Percentiles rank a stretch among this genome's conserved stretches.
Evolutionary conservation across 2,888 invertebrate species (phyloP).

Genomic region (Acanthosepion pharaonis): DNA sequence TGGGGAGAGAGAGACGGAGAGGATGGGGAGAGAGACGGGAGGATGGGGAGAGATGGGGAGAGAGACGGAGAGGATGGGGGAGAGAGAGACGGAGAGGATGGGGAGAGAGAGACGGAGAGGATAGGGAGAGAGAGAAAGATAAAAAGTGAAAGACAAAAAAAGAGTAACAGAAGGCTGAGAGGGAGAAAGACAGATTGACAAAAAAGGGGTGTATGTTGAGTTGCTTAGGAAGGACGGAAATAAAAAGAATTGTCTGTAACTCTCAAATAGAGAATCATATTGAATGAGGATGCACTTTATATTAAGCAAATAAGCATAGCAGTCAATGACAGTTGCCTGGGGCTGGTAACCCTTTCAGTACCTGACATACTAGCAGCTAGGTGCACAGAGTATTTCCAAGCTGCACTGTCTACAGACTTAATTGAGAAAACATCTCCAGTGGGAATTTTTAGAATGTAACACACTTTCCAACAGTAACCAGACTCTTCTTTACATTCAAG

Average conservation of each 20-base stretch:
- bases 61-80: no score
- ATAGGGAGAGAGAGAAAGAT: no score
- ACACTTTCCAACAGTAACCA: neutral
- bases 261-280: neutral
- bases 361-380: neutral
- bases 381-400: neutral
- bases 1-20: neutral
- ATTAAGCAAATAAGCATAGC: constrained; percentile 17
- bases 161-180: neutral
- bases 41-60: neutral
- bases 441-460: neutral
- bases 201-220: no score
- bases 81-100: no score
- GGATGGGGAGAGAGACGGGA: neutral
- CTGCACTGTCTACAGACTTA: neutral
- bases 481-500: neutral
- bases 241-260: neutral
- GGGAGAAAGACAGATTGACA: neutral
- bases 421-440: neutral
- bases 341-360: neutral
- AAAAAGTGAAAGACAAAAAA: neutral
- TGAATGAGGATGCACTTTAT: neutral
- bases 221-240: neutral
- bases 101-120: constrained; percentile 42
- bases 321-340: neutral